Evolutionary conservation across 2,797 vertebrate genomes (phyloP), one percentile per base, ranked within the genome.

Genomic region (Semaprochilodus insignis): DNA sequence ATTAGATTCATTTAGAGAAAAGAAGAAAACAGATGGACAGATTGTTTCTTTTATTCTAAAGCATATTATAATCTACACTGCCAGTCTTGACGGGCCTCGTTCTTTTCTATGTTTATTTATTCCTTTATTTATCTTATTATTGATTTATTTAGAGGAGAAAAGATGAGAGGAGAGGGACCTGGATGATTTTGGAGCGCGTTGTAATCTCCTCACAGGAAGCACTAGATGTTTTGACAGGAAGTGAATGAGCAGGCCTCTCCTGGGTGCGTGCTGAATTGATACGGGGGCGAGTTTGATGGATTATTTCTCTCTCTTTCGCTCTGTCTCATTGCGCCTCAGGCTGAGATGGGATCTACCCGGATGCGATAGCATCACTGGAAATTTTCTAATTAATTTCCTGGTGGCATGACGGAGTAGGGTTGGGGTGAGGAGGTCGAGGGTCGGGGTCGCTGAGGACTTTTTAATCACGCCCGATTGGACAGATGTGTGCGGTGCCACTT

Each of bases 321-420:
- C 31, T 59, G 60, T 59, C 75, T 57, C 66, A 40, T 21, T 63
- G 62, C 62, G 62, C 62, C 62, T 25, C 25, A 3, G 63, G 34
- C 15, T 2, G 69, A 85, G 89, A 87, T 91, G 86, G 90, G 93
- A 93, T 90, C 88, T 91, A 93, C 94, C 90, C 88, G 94, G 90
- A 95, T 91, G 94, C 83, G 93, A 95, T 95, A 94, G 83, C 91
- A 91, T 95, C 93, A 92, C 94, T 94, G 96, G 96, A 96, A 93
- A 78, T 93, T 93, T 95, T 97, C 94, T 97, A 97, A 99, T 99
- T 97, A 98, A 96, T 98, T 98, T 97, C 96, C 95, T 89, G 92
- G 90, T 88, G 90, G 91, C 86, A 95, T 98, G 97, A 99, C 97
- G 94, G 97, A 99, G 96, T 96, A 94, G 94, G 93, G 93, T 90